Evolutionary conservation across 1,140 invertebrate species (phyloP).

Genomic region (Lepidurus arcticus): DNA sequence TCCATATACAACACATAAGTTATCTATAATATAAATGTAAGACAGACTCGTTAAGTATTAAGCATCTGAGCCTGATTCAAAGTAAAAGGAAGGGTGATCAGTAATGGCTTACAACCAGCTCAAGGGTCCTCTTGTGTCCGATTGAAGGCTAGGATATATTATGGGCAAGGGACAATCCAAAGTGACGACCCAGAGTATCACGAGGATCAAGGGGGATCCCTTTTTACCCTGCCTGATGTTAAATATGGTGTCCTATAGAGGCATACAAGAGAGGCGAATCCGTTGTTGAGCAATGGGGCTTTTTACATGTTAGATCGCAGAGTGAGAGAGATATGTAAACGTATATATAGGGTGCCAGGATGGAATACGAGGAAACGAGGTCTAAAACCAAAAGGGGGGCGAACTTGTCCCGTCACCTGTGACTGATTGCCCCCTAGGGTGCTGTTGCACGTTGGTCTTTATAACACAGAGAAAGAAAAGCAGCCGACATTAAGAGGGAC

Average conservation of each 20-base stretch:
- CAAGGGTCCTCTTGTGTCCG: neutral
- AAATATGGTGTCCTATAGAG: too few species aligned
- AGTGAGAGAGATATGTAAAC: too few species aligned
- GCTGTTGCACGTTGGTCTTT: conserved; percentile 13
- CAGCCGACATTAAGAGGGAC: neutral
- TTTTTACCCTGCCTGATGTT: too few species aligned
- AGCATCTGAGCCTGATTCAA: conserved; percentile 14
- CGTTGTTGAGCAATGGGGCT: too few species aligned
- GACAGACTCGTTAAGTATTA: neutral
- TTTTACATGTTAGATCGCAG: too few species aligned
- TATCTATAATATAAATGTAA: too few species aligned
- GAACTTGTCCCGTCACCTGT: conserved; percentile 20
- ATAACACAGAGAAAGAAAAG: neutral
- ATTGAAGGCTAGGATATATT: neutral
- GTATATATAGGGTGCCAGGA: too few species aligned
- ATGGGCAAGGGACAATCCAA: neutral
- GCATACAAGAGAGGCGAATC: too few species aligned
- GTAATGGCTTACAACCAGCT: neutral
- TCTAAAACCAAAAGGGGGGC: neutral
- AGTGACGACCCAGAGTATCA: neutral
- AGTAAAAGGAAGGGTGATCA: neutral
- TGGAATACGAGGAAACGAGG: neutral
- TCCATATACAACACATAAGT: too few species aligned
- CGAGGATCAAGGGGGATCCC: too few species aligned
- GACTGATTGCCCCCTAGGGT: conserved; percentile 16